phyloP scores from a whole-genome alignment of 2,888 invertebrate genomes.

The Ypsolopha sequella region DNA sequence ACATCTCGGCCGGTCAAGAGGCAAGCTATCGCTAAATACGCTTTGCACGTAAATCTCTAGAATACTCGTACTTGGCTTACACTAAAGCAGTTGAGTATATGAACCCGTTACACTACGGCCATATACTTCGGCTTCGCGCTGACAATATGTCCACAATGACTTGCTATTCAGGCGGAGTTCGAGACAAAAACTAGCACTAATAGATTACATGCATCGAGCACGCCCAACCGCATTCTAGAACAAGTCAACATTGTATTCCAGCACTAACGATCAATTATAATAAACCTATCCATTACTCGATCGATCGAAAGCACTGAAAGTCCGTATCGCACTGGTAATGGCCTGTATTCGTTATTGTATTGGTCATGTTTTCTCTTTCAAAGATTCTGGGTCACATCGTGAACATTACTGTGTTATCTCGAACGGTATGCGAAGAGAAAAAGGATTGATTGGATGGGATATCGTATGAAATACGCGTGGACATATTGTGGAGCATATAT shows the following conservation, averaged over 20 bases:
- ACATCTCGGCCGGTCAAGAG: neutral
- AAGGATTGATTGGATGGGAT: neutral
- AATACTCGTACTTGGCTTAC: constrained; percentile 10
- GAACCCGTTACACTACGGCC: constrained; percentile 33
- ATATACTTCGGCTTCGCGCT: neutral
- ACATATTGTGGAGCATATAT: too few relatives aligned
- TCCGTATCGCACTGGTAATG: constrained; percentile 28
- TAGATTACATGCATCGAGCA: constrained; percentile 35
- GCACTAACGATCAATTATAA: constrained; percentile 37
- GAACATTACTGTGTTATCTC: constrained; percentile 39
- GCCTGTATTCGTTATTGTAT: constrained; percentile 29
- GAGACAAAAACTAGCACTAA: constrained; percentile 35
- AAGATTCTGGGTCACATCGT: constrained; percentile 39
- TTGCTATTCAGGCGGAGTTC: constrained; percentile 26
- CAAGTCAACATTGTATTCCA: constrained; percentile 35
- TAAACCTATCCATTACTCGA: constrained; percentile 39
- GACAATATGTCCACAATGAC: constrained; percentile 20
- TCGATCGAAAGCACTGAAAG: constrained; percentile 40
- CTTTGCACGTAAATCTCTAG: neutral
- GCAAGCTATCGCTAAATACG: neutral
- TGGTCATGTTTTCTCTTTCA: constrained; percentile 42
- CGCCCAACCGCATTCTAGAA: constrained; percentile 42
- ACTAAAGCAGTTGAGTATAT: constrained; percentile 39
- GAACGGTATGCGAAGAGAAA: constrained; percentile 4
- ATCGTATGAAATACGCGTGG: neutral